phyloP scores from a whole-genome alignment of 2,113 vertebrate species.

The Irena cyanogastra region DNA sequence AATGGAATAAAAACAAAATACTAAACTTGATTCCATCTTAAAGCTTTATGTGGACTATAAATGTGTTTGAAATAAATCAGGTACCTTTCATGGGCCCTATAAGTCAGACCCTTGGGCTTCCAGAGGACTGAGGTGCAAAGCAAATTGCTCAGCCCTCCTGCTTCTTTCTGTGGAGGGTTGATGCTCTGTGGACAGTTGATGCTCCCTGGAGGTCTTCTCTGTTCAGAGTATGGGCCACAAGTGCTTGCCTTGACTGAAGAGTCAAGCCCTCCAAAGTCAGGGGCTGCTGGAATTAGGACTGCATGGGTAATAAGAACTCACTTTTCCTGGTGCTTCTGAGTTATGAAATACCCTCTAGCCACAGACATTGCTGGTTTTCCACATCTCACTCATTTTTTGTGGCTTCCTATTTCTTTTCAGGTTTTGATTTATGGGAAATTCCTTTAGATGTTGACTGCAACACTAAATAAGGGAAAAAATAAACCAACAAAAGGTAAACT shows the following conservation, averaged over 20 bases:
- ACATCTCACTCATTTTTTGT: not conserved
- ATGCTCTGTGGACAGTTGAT: not conserved
- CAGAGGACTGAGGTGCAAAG: not conserved
- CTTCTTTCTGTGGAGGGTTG: not conserved
- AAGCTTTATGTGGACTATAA: constrained; percentile 3
- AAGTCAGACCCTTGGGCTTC: not conserved
- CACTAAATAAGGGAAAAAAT: not conserved
- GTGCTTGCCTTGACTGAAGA: not conserved
- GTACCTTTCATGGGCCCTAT: rapidly evolving
- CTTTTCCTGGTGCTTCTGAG: not conserved
- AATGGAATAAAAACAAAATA: constrained; percentile 17
- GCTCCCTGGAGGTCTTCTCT: not conserved
- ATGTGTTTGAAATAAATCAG: not conserved
- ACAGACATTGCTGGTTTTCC: not conserved
- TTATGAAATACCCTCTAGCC: not conserved
- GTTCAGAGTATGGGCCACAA: not conserved
- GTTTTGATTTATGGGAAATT: not conserved
- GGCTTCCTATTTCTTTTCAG: not conserved
- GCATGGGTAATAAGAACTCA: not conserved
- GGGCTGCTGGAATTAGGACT: not conserved
- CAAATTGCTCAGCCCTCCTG: not conserved
- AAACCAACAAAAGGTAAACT: not conserved
- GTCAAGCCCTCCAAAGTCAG: not conserved
- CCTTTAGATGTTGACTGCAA: not conserved
- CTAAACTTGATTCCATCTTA: not conserved